Evolutionary conservation across 2,797 vertebrate species (phyloP), one percentile per base, ranked within the genome.

Genomic region (Gallinago nigripennis): DNA sequence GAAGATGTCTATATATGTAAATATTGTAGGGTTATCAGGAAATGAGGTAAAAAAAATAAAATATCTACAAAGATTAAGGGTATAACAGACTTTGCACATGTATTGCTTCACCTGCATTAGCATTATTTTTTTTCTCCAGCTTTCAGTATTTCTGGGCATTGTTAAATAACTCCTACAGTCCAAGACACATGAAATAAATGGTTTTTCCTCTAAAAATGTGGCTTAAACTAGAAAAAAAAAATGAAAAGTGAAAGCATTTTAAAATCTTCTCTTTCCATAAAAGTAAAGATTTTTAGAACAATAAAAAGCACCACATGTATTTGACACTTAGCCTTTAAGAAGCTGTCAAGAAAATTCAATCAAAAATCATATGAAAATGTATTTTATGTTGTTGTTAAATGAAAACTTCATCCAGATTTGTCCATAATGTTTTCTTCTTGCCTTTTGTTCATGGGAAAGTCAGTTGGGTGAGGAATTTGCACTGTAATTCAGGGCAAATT

Each of bases 281-380:
- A 84, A 30, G 2, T 17, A 48, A 48, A 24, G 12, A 24, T 56
- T 28, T 60, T 39, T 33, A 25, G 64, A 53, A 18, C 5, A 35
- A 33, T 31, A 15, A 24, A 35, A 63, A 46, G n/a, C 7, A 4
- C 2, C 24, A 28, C 1, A 14, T 10, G 13, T 33, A 46, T 48
- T 71, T 86, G 20, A 12, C 30, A 31, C 7, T 86, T 60, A 0
- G 2, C 0, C 0, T 57, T 84, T 92, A 51, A 43, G 37, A 71
- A 48, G 1, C 0, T 82, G 35, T 61, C n/a, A 68, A 51, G 8
- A 70, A 84, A 64, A 76, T 43, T 76, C 6, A 57, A 3, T 39
- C 4, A 16, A 68, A 25, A 68, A 72, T 51, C 27, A 33, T 15
- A 39, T 16, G 50, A 57, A 82, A 50, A 18, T 50, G 6, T 8